phyloP scores from a whole-genome alignment of 2,113 vertebrate species.

The Anguilla japonica region DNA sequence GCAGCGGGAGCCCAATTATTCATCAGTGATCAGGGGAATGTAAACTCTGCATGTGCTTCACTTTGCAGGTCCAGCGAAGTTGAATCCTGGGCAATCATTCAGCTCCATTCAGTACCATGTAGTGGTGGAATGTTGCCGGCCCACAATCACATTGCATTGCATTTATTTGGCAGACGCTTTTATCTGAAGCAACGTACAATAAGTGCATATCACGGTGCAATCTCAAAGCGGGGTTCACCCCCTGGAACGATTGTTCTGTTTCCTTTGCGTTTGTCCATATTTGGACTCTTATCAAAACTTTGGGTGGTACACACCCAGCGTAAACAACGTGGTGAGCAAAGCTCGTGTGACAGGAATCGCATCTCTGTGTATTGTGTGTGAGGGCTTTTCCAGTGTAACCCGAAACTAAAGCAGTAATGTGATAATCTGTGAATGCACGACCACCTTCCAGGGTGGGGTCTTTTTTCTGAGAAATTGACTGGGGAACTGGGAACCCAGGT shows the following conservation, averaged over 20 bases:
- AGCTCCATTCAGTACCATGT: constrained; percentile 45
- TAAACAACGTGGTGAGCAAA: not conserved
- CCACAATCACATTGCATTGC: not conserved
- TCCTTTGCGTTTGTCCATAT: constrained; percentile 22
- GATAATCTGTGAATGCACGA: not conserved
- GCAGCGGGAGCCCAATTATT: constrained; percentile 23
- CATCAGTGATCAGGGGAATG: constrained; percentile 46
- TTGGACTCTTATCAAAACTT: constrained; percentile 8
- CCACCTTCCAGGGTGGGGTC: not conserved
- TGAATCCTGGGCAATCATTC: constrained; percentile 62
- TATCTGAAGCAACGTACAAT: too few species aligned
- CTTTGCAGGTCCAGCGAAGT: constrained; percentile 53
- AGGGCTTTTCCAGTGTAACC: not conserved
- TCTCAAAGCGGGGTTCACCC: constrained; percentile 22
- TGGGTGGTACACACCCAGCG: not conserved
- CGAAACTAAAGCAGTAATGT: not conserved
- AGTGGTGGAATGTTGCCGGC: constrained; percentile 49
- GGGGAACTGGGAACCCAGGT: not conserved
- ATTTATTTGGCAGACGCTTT: too few species aligned
- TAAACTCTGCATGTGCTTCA: constrained; percentile 61
- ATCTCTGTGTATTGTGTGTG: not conserved
- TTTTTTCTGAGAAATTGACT: not conserved
- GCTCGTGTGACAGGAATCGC: not conserved
- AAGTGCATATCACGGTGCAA: too few species aligned
- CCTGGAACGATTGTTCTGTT: not conserved